Conservation (phyloP, 1,140 invertebrate species). For the Drosophila teissieri region DNA sequence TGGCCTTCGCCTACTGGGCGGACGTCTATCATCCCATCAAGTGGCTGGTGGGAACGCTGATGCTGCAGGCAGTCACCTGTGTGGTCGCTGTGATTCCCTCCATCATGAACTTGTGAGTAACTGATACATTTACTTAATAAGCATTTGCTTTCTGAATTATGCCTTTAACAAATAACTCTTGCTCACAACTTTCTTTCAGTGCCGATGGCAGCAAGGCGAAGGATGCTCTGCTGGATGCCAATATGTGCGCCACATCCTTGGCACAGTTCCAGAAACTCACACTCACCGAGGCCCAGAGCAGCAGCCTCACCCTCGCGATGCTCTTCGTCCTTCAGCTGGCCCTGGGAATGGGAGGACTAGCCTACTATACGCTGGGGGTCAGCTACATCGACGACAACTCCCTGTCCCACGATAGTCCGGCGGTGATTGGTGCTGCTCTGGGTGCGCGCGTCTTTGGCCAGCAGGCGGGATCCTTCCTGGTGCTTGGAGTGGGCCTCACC, state of each 20-base stretch:
- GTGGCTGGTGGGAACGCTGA: conserved; percentile 87
- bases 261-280: conserved; percentile 67
- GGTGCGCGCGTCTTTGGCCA: conserved; percentile 74
- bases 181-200: conserved; percentile 18
- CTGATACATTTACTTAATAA: too few relatives aligned
- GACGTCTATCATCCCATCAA: conserved; percentile 86
- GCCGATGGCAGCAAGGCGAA: conserved; percentile 50
- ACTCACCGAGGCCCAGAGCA: conserved; percentile 60
- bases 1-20: conserved; percentile 87
- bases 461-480: conserved; percentile 79
- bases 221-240: conserved; percentile 54
- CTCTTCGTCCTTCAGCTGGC: conserved; percentile 87
- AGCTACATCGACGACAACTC: conserved; percentile 90
- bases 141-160: too few relatives aligned
- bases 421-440: conserved; percentile 66
- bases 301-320: conserved; percentile 84
- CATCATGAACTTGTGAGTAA: conserved; percentile 84
- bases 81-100: conserved; percentile 87
- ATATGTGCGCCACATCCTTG: conserved; percentile 71
- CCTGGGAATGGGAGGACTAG: conserved; percentile 86
- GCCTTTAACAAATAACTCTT: too few relatives aligned
- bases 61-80: conserved; percentile 86
- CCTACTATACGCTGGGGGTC: conserved; percentile 88
- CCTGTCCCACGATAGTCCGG: conserved; percentile 86
- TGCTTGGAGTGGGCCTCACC: conserved; percentile 66